Evolutionary conservation across 2,113 vertebrate genomes (phyloP).

Genomic region (Neopipo cinnamomea): DNA sequence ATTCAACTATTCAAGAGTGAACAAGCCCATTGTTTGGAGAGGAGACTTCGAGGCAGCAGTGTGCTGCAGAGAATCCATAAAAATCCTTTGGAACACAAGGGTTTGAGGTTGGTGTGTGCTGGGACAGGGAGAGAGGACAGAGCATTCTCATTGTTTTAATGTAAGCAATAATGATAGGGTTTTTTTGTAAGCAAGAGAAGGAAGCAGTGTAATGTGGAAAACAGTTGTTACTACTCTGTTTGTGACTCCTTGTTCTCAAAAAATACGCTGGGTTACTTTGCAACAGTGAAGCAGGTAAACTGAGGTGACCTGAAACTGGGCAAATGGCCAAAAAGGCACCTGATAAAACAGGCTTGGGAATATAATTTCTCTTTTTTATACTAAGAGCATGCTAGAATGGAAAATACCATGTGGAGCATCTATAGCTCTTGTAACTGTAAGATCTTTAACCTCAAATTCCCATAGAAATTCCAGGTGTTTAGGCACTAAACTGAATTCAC

Average conservation of each 20-base stretch:
- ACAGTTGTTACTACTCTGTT: slow-evolving; percentile 6
- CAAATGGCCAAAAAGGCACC: background rate
- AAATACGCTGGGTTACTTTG: background rate
- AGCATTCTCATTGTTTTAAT: slow-evolving; percentile 30
- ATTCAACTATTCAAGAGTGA: background rate
- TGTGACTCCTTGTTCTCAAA: background rate
- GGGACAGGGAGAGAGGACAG: background rate
- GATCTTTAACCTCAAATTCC: background rate
- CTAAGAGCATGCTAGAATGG: background rate
- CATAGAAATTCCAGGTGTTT: background rate
- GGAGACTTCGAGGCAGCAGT: background rate
- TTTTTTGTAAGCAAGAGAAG: background rate
- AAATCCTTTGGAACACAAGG: background rate
- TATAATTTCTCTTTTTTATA: background rate
- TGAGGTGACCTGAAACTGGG: background rate
- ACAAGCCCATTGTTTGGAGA: background rate
- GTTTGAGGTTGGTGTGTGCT: fast-evolving
- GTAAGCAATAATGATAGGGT: slow-evolving; percentile 30
- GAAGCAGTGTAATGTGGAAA: slow-evolving; percentile 46
- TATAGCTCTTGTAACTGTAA: background rate
- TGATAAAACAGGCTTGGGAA: background rate
- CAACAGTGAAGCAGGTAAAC: background rate
- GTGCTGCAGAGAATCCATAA: background rate
- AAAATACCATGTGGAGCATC: background rate
- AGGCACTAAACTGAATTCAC: background rate